These are phyloP conservation scores for Luffia ferchaultella DNA, from an alignment of 2,888 invertebrate species.

Conservation along the genomic window DNA sequence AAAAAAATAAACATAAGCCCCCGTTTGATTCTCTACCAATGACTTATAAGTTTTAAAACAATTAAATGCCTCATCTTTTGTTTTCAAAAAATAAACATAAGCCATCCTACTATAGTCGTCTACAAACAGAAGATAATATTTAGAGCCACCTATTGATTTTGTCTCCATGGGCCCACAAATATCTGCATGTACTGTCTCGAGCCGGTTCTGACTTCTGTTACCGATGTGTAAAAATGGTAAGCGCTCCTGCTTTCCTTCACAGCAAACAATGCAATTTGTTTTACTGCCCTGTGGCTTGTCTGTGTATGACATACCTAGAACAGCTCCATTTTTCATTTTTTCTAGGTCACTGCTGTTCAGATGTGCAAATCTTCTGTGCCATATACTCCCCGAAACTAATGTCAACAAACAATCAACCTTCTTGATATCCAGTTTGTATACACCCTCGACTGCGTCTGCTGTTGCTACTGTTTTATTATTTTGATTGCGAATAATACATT, in stretches of 20 bases:
- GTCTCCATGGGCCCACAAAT: conserved; percentile 12
- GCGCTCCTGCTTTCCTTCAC: conserved; percentile 9
- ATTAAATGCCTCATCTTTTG: conserved; percentile 12
- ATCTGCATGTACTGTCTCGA: conserved; percentile 5
- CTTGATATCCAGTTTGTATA: conserved; percentile 6
- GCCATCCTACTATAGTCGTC: conserved; percentile 15
- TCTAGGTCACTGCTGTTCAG: conserved; percentile 14
- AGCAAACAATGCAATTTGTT: conserved; percentile 9
- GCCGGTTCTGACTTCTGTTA: not conserved
- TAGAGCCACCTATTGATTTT: conserved; percentile 10
- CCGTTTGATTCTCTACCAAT: conserved; percentile 10
- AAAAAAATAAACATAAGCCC: too few relatives aligned
- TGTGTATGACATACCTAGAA: conserved; percentile 6
- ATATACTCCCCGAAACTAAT: too few relatives aligned
- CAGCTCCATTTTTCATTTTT: conserved; percentile 13
- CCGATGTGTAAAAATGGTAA: conserved; percentile 4
- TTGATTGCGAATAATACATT: conserved; percentile 1
- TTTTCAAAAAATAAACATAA: conserved; percentile 12
- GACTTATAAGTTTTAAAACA: conserved; percentile 5
- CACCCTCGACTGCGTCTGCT: conserved; percentile 7
- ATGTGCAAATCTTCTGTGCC: too few relatives aligned
- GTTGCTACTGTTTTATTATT: conserved; percentile 5
- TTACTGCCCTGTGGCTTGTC: conserved; percentile 3
- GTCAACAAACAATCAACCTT: not conserved
- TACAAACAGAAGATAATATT: conserved; percentile 14